Conservation (phyloP, 1,140 invertebrate genomes). For the Cyclina sinensis region DNA sequence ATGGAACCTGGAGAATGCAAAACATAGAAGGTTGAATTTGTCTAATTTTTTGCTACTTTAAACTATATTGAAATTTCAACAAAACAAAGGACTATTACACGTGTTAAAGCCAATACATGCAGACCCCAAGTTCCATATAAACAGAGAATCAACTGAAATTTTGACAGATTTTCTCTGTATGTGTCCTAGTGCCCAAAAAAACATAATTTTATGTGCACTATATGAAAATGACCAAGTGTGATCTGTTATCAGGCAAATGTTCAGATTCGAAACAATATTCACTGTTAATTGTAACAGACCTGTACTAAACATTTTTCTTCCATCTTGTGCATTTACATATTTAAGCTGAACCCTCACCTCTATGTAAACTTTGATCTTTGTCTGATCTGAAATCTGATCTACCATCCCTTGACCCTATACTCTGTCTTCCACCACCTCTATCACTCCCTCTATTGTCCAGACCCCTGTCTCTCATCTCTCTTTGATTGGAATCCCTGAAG, state of each 20-base stretch:
- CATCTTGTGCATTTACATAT: too few relatives aligned
- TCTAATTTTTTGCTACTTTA: too few relatives aligned
- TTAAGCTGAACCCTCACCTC: too few relatives aligned
- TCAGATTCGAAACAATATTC: too few relatives aligned
- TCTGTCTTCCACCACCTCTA: conserved; percentile 17
- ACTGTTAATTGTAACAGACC: too few relatives aligned
- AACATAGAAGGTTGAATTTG: neutral
- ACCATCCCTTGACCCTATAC: neutral
- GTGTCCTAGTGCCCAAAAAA: too few relatives aligned
- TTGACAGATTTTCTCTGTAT: too few relatives aligned
- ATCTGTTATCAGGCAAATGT: too few relatives aligned
- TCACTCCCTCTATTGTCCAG: neutral
- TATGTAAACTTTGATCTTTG: conserved; percentile 54
- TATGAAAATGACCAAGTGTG: too few relatives aligned
- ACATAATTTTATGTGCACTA: too few relatives aligned
- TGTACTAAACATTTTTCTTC: too few relatives aligned
- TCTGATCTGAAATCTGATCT: conserved; percentile 43
- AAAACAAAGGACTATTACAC: neutral
- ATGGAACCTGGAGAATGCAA: conserved; percentile 68
- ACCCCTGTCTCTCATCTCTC: conserved; percentile 28
- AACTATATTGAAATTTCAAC: too few relatives aligned
- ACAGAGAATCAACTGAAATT: neutral
- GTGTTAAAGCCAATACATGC: conserved; percentile 9
- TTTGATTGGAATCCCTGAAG: neutral
- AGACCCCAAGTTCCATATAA: conserved; percentile 65